Evolutionary conservation across 2,113 vertebrate genomes (phyloP), one percentile per base, ranked within the genome.

Genomic region (Ardeotis arabs): DNA sequence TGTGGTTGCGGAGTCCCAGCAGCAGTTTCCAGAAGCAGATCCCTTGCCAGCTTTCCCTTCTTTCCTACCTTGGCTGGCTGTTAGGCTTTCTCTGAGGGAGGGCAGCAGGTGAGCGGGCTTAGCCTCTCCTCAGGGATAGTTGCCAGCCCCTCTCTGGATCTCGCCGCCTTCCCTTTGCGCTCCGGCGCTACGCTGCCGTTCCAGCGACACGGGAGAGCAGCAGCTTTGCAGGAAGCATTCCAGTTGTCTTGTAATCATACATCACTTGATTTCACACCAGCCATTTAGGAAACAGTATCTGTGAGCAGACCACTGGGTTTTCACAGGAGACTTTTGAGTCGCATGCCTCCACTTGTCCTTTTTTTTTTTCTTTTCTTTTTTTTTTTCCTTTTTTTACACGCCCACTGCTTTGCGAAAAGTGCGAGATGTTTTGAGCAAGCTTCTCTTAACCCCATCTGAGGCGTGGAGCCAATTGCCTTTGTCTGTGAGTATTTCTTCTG

Each of bases 381-480:
- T 20, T 31, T 37, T 28, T 55, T 50, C 4, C 18, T 10, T 37
- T 72, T 80, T 83, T 35, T 7, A n/a, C 84, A 41, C 31, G 23
- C 79, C 93, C 76, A 44, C 90, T 9, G 75, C 89, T 95, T 95
- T 21, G 90, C 81, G 7, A 67, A 55, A 59, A 91, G 29, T 2
- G 29, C 35, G 49, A 84, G 73, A 15, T 89, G 90, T 93, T 88
- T 35, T 50, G 89, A 90, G 83, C 75, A 12, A 93, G 89, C 96
- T 96, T 86, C 89, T 85, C 83, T n/a, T 70, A 29, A 45, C 86
- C 89, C 92, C 84, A 29, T 47, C 5, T 14, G 62, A 84, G 89
- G 67, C 79, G 62, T 37, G 95, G 94, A 94, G 94, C 67, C 76
- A 50, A 16, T 90, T 68, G 80, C 91, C 84, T 95, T 80, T 93